Evolutionary conservation across 2,113 vertebrate species (phyloP).

Genomic region (Dipodomys spectabilis): DNA sequence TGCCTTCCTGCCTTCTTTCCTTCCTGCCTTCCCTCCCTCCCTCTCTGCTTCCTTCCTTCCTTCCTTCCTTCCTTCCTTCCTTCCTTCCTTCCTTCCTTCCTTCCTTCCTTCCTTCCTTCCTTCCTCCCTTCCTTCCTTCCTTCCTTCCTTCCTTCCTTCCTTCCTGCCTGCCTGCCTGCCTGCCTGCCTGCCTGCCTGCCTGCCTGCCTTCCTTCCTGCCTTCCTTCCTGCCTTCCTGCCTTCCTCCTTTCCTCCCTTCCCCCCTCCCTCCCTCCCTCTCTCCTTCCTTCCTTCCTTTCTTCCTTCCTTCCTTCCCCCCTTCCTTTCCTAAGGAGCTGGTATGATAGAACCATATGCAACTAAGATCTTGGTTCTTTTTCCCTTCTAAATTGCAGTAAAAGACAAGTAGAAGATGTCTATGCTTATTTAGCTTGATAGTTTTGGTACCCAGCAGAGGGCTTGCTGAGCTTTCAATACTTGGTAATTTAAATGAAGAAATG

Average conservation of each 20-base stretch:
- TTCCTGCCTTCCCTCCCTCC: too few species aligned
- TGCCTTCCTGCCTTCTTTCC: not conserved
- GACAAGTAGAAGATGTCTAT: not conserved
- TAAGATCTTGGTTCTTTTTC: not conserved
- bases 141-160: too few species aligned
- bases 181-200: too few species aligned
- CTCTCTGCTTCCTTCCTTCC: too few species aligned
- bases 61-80: too few species aligned
- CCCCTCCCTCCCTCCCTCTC: not conserved
- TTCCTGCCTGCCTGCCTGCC: too few species aligned
- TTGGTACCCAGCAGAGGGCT: not conserved
- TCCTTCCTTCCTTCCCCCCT: not conserved
- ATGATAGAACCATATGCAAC: not conserved
- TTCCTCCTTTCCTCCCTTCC: not conserved
- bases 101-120: too few species aligned
- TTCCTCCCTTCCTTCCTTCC: too few species aligned
- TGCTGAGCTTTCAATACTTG: not conserved
- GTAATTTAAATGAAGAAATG: conserved; percentile 16
- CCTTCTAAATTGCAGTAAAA: not conserved
- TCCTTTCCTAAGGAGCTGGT: not conserved
- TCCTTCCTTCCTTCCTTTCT: not conserved
- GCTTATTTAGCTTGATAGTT: not conserved
- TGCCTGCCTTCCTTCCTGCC: too few species aligned
- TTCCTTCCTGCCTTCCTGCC: not conserved
- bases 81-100: too few species aligned